Evolutionary conservation across 2,888 invertebrate species (phyloP).

Genomic region (Pyrrhosoma nymphula): DNA sequence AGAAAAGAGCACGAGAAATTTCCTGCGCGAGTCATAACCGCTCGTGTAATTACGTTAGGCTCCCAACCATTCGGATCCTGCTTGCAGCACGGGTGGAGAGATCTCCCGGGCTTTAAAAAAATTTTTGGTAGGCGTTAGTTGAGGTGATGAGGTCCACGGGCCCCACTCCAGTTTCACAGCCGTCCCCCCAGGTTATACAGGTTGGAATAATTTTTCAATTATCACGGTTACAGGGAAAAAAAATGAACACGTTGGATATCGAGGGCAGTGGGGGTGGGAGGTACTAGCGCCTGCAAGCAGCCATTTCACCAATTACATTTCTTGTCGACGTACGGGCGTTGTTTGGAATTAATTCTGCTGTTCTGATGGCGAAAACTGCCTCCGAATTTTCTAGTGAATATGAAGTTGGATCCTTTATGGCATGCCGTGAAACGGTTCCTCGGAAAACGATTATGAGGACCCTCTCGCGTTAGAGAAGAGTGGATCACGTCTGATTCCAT

Average conservation of each 20-base stretch:
- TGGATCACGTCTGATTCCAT: neutral
- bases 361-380: neutral
- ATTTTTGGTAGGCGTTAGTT: neutral
- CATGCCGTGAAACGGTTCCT: neutral
- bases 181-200: neutral
- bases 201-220: neutral
- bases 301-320: neutral
- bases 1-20: no score
- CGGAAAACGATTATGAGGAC: neutral
- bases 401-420: neutral
- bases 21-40: constrained; percentile 38
- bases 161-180: neutral
- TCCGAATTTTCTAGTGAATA: neutral
- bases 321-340: neutral
- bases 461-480: neutral
- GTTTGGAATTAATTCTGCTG: neutral
- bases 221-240: neutral
- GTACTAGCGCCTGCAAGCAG: neutral
- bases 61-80: neutral
- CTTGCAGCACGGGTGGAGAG: no score
- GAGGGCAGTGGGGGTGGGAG: neutral
- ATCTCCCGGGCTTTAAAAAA: neutral
- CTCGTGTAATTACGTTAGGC: constrained; percentile 32
- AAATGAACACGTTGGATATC: neutral
- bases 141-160: constrained; percentile 26